These are phyloP conservation scores for Rallus crepitans DNA, from an alignment of 2,797 vertebrate species.

Conservation along the genomic window DNA sequence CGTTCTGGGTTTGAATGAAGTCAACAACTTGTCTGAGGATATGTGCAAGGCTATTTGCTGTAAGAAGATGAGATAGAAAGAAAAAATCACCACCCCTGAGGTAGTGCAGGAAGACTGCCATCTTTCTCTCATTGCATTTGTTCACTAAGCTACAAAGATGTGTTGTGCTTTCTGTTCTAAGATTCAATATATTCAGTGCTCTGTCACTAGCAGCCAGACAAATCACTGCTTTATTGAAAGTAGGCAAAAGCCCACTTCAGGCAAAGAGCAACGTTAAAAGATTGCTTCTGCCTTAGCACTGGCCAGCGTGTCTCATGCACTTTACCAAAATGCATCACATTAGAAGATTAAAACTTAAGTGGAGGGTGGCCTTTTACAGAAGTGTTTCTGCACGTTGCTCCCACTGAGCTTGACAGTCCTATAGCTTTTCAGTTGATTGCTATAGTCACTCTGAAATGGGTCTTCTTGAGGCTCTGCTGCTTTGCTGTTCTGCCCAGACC, in stretches of 20 bases:
- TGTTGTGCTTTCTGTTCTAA: background rate
- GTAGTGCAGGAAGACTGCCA: background rate
- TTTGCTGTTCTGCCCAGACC: background rate
- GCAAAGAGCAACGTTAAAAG: background rate
- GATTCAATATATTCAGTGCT: background rate
- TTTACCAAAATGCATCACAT: background rate
- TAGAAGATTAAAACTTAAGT: conserved; percentile 31
- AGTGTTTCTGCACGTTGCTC: background rate
- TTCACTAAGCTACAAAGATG: background rate
- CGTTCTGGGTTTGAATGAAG: background rate
- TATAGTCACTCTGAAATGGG: background rate
- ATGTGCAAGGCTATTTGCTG: background rate
- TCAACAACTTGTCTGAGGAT: background rate
- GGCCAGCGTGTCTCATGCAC: background rate
- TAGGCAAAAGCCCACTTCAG: background rate
- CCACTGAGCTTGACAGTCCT: background rate
- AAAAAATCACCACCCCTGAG: background rate
- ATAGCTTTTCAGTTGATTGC: background rate
- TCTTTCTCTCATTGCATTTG: background rate
- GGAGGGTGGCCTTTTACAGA: background rate
- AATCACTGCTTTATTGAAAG: background rate
- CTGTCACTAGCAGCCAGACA: background rate
- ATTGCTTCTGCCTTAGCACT: background rate
- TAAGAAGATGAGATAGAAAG: background rate
- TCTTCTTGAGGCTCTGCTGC: background rate